phyloP scores from a whole-genome alignment of 2,797 vertebrate genomes.

The Macroramphosus scolopax region DNA sequence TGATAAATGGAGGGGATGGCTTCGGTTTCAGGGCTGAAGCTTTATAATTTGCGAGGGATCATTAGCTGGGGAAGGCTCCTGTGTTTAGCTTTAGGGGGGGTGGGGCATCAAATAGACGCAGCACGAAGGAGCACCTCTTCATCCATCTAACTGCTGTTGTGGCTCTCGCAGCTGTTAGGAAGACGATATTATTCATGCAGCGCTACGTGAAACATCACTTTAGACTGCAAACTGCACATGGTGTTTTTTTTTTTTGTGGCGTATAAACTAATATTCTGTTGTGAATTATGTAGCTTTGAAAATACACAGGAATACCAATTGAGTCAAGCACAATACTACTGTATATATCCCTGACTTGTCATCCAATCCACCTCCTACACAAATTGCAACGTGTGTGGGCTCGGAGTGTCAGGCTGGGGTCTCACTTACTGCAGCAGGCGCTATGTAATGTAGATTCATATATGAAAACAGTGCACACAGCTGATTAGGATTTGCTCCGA shows the following conservation, averaged over 20 bases:
- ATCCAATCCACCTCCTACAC: constrained; percentile 63
- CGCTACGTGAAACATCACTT: constrained; percentile 18
- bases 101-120: constrained; percentile 45
- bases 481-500: constrained; percentile 36
- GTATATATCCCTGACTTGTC: constrained; percentile 60
- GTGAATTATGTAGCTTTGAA: constrained; percentile 47
- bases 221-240: constrained; percentile 14
- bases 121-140: constrained; percentile 46
- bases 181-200: constrained; percentile 36
- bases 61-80: constrained; percentile 64
- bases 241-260: constrained; percentile 8
- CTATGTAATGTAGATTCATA: constrained; percentile 60
- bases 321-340: constrained; percentile 43
- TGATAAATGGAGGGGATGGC: constrained; percentile 55
- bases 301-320: constrained; percentile 44
- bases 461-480: constrained; percentile 51
- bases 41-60: constrained; percentile 75
- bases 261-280: constrained; percentile 28
- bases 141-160: constrained; percentile 45
- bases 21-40: constrained; percentile 68
- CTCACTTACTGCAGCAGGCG: constrained; percentile 58
- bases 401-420: constrained; percentile 56
- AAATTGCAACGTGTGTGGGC: constrained; percentile 61
- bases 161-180: constrained; percentile 30
- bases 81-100: constrained; percentile 46